Percentiles rank a stretch among this genome's conserved stretches.
Conservation (phyloP, 2,113 vertebrate species). For the Dasyurus viverrinus region DNA sequence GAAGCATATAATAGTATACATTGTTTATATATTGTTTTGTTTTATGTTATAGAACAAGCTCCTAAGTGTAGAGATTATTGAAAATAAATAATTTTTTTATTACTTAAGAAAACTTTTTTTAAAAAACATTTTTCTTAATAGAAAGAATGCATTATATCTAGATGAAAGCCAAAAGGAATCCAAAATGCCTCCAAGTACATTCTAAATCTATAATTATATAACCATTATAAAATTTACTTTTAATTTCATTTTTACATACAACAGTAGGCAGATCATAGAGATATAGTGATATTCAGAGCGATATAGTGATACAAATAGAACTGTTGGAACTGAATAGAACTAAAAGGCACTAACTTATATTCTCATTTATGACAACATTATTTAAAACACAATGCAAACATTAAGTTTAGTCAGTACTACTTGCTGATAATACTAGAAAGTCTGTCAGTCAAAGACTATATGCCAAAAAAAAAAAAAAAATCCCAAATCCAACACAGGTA, state of each 20-base stretch:
- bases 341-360: neutral
- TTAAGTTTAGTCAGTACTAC: neutral
- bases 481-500: neutral
- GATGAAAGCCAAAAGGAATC: neutral
- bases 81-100: neutral
- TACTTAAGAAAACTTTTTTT: neutral
- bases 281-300: neutral
- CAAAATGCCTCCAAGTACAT: neutral
- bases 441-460: neutral
- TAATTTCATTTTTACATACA: neutral
- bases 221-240: neutral
- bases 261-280: neutral
- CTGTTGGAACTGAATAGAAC: neutral
- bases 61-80: neutral
- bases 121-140: neutral
- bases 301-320: neutral
- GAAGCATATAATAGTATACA: neutral
- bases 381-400: neutral
- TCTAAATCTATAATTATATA: neutral
- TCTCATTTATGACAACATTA: neutral
- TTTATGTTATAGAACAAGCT: neutral
- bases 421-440: neutral
- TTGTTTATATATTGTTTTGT: neutral
- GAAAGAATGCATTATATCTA: neutral
- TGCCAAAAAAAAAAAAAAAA: conserved; percentile 2